Evolutionary conservation across 1,140 invertebrate species (phyloP), one percentile per base, ranked within the genome.

Genomic region (Heliconius himera): DNA sequence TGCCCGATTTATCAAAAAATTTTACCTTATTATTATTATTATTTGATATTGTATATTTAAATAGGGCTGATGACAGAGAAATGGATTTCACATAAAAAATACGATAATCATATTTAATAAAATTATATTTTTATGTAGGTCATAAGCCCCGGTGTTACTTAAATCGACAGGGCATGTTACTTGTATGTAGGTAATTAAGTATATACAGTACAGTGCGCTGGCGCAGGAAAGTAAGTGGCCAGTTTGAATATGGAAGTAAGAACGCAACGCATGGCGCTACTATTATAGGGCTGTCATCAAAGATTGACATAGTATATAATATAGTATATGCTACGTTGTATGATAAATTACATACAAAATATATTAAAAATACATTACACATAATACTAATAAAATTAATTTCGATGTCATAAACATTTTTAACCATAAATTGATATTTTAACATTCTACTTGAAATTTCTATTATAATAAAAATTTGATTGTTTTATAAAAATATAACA

Each of bases 201-300:
- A 86, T 86, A 91, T 90, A 89, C 84, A 81, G 88, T 89, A 89
- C 84, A 81, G 84, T 84, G 85, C 88, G 88, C 89, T 81, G 77
- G 84, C 89, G 85, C 85, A 88, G 83, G 88, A 90, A 91, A 91
- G 90, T 90, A 87, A 92, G 85, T 90, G 88, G 87, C 76, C 82
- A 81, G 85, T 89, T 86, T 87, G 85, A 88, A 91, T 91, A 92
- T 89, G 90, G 90, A 87, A 88, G 85, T 84, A 83, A 87, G 89
- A 88, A 90, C 84, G 88, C 83, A 85, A 89, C 83, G 73, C 83
- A 76, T 83, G 81, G 77, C 77, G 75, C 18, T 49, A 54, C 78
- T 38, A 41, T 72, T 72, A 38, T 70, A 88, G 87, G 87, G 85
- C 49, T 85, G 78, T 33, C 41, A 75, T 11, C 26, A 66, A 66